Evolutionary conservation across 1,140 invertebrate genomes (phyloP).

Genomic region (Bradynema listronoti): DNA sequence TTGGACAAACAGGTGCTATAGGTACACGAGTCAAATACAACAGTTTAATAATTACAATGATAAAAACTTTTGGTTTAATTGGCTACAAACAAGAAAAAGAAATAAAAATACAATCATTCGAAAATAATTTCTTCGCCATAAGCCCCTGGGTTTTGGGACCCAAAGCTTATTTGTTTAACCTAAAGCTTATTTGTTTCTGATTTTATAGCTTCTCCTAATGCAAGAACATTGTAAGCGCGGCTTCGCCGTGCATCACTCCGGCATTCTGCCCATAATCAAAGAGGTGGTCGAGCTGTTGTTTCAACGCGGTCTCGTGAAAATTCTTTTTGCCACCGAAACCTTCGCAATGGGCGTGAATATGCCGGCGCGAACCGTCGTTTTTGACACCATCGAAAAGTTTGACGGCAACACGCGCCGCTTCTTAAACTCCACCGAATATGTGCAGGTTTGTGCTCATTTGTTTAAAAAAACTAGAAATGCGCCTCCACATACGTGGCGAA

Average conservation of each 20-base stretch:
- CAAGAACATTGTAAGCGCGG: conserved; percentile 75
- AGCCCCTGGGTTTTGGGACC: no score
- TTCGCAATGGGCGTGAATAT: conserved; percentile 95
- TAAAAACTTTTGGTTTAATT: no score
- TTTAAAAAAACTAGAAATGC: neutral
- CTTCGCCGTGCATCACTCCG: conserved; percentile 88
- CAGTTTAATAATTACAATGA: no score
- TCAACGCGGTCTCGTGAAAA: conserved; percentile 76
- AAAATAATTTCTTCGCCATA: no score
- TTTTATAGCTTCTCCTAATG: conserved; percentile 63
- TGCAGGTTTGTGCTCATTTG: conserved; percentile 24
- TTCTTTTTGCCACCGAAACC: conserved; percentile 94
- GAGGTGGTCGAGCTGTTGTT: conserved; percentile 97
- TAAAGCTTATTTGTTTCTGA: neutral
- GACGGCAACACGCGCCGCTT: conserved; percentile 74
- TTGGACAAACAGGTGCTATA: no score
- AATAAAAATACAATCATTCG: no score
- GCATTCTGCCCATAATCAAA: conserved; percentile 32
- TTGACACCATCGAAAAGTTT: conserved; percentile 82
- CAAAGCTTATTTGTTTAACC: no score
- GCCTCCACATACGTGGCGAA: no score
- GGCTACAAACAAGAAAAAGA: no score
- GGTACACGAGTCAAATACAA: no score
- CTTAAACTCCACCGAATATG: conserved; percentile 70
- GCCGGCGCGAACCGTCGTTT: conserved; percentile 90